Evolutionary conservation across 2,113 vertebrate genomes (phyloP), one percentile per base, ranked within the genome.

Genomic region (Plectropomus leopardus): DNA sequence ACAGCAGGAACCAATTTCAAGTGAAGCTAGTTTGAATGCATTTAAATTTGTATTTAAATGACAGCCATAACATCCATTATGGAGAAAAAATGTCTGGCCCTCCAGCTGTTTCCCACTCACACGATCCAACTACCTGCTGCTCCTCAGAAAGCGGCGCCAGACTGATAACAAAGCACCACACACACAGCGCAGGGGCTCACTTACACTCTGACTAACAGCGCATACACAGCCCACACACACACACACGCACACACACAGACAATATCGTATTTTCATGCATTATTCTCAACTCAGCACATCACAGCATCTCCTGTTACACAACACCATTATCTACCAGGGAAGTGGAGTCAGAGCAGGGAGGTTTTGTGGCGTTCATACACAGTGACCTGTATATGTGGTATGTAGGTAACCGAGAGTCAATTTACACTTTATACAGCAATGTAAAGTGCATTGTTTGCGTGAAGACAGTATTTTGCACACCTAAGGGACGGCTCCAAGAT

Each of bases 191-290:
- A 55, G 15, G 19, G 23, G 24, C 34, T 76, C 61, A 19, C 47
- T 81, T 67, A 55, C 72, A 72, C 11, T 24, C 26, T 76, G 61
- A 15, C 44, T 60, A 48, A 68, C 34, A 4, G 4, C 10, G 0
- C 26, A n/a, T 40, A 19, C 45, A 66, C 48, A 42, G 4, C n/a
- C n/a, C n/a, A 69, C 24, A 64, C 34, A 47, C 67, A 26, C 21
- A 44, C 59, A 40, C 26, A 45, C 63, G 63, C 72, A 44, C 57
- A 66, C 44, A 55, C 42, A 61, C 53, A 32, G 51, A 53, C 26
- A 42, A 42, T 86, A 74, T 88, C 61, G 17, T 32, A 30, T 91
- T 88, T 85, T 78, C 26, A 30, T 78, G 44, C 42, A 69, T 86
- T 83, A 84, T 74, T 78, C 66, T 34, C 5, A n/a, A 53, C 17